phyloP scores from a whole-genome alignment of 2,113 vertebrate genomes.

The Sapayoa aenigma region DNA sequence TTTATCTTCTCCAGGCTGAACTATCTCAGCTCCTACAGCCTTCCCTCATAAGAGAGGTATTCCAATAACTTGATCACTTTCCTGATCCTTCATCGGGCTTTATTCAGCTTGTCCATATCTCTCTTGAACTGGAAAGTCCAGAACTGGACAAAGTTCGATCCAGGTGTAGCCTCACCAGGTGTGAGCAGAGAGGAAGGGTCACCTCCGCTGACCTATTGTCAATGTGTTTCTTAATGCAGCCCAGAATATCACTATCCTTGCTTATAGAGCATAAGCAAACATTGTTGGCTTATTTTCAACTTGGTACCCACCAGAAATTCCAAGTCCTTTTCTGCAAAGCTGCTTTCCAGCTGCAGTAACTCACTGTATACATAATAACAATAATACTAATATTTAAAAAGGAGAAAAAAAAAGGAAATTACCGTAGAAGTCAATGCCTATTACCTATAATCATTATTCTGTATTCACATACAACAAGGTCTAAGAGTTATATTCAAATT shows the following conservation, averaged over 20 bases:
- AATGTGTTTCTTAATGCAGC: background rate
- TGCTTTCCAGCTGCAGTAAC: background rate
- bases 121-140: background rate
- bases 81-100: background rate
- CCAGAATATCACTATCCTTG: background rate
- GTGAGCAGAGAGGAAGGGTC: background rate
- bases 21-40: background rate
- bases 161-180: background rate
- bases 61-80: background rate
- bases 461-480: background rate
- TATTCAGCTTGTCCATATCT: background rate
- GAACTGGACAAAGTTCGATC: background rate
- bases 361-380: background rate
- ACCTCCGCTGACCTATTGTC: background rate
- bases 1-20: background rate
- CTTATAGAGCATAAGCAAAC: background rate
- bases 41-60: rapidly evolving
- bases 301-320: background rate
- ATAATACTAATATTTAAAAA: background rate
- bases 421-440: background rate
- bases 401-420: background rate
- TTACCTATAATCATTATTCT: background rate
- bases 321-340: background rate
- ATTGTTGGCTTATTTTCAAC: background rate
- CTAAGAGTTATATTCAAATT: background rate